Percentiles rank a stretch among this genome's conserved stretches.
phyloP scores from a whole-genome alignment of 2,797 vertebrate genomes.

The Sternarchorhynchus goeldii region DNA sequence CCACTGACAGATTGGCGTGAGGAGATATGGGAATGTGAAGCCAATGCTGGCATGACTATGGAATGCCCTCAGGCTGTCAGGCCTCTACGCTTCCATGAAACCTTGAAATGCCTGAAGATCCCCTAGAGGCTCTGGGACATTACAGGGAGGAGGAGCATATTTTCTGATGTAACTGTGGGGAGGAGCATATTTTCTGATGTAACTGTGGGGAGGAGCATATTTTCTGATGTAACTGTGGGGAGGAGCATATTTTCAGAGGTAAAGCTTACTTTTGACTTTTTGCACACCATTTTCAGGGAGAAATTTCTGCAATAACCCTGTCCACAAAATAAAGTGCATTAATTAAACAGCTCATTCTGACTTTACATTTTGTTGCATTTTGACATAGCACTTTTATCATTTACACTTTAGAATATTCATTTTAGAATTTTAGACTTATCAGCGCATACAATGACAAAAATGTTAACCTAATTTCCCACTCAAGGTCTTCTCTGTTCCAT shows the following conservation, averaged over 20 bases:
- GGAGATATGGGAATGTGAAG: constrained; percentile 61
- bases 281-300: neutral
- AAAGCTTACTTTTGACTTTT: neutral
- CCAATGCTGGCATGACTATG: constrained; percentile 61
- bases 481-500: neutral
- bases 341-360: neutral
- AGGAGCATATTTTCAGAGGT: neutral
- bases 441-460: neutral
- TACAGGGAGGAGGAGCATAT: neutral
- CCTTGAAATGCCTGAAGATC: constrained; percentile 60
- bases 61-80: constrained; percentile 54
- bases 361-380: neutral
- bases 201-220: neutral
- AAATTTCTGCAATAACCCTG: neutral
- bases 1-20: constrained; percentile 72
- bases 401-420: neutral
- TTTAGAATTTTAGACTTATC: neutral
- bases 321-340: neutral
- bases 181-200: neutral
- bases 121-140: constrained; percentile 49
- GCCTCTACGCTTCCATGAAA: constrained; percentile 57
- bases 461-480: neutral
- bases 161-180: neutral
- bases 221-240: neutral
- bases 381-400: neutral